These are phyloP conservation scores for Phania funesta DNA, from an alignment of 2,888 invertebrate genomes.

Conservation along the genomic window DNA sequence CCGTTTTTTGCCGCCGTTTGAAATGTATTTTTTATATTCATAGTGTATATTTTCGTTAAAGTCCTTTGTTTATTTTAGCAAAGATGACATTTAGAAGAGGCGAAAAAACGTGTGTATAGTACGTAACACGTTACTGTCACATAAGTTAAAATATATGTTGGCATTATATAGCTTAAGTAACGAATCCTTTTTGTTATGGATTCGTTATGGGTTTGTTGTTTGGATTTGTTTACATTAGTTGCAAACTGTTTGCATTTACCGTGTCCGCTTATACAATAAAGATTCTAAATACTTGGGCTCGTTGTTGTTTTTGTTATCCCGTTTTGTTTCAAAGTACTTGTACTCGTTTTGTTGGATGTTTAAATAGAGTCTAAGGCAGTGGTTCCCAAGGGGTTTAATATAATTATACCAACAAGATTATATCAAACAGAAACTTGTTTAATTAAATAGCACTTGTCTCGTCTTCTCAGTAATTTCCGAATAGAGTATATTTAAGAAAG, in stretches of 20 bases:
- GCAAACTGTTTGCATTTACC: slow-evolving; percentile 69
- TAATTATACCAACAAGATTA: not conserved
- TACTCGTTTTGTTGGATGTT: not conserved
- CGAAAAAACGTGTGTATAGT: slow-evolving; percentile 1
- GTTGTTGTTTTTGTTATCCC: slow-evolving; percentile 31
- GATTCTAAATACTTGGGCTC: slow-evolving; percentile 18
- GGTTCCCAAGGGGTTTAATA: slow-evolving; percentile 9
- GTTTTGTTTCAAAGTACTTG: slow-evolving; percentile 28
- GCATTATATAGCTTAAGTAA: slow-evolving; percentile 62
- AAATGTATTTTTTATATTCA: slow-evolving; percentile 36
- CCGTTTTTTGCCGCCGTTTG: slow-evolving; percentile 40
- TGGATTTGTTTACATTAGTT: slow-evolving; percentile 72
- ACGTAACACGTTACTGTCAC: slow-evolving; percentile 37
- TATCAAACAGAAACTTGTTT: too few species aligned
- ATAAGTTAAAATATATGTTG: slow-evolving; percentile 19
- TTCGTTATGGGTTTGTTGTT: slow-evolving; percentile 69
- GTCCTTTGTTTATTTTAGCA: slow-evolving; percentile 45
- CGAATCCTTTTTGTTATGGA: slow-evolving; percentile 67
- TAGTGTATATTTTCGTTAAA: slow-evolving; percentile 23
- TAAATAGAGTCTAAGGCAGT: slow-evolving; percentile 43
- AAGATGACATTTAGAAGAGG: slow-evolving; percentile 35
- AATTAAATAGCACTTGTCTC: too few species aligned
- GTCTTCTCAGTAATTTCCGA: too few species aligned
- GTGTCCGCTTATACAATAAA: slow-evolving; percentile 24
- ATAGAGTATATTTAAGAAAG: too few species aligned